Evolutionary conservation across 35 echinoderm and acorn worm genomes (phyloP).

Genomic region (Chiridota heheva): DNA sequence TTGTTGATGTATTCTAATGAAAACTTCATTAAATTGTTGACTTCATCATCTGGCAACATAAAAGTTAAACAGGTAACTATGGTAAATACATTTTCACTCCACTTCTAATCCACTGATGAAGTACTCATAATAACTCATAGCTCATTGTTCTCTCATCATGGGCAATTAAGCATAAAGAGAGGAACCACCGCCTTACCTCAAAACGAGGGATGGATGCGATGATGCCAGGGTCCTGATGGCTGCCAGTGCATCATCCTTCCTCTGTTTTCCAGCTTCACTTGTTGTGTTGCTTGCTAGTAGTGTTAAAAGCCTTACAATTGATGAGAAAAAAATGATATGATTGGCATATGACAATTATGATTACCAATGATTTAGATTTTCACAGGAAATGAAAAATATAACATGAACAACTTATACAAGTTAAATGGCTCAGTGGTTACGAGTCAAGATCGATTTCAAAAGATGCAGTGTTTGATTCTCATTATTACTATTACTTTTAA

Average conservation of each 20-base stretch:
- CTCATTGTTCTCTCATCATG: neutral
- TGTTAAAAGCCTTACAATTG: slow-evolving; percentile 49
- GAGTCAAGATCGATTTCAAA: too few species aligned
- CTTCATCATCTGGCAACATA: neutral
- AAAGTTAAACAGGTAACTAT: neutral
- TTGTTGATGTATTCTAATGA: too few species aligned
- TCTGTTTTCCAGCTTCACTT: slow-evolving; percentile 50
- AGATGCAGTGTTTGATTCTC: too few species aligned
- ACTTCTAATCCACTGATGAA: neutral
- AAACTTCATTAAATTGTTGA: too few species aligned
- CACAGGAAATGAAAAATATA: too few species aligned
- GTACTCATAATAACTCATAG: neutral
- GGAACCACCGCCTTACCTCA: slow-evolving; percentile 66
- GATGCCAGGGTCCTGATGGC: slow-evolving; percentile 86
- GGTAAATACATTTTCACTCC: neutral
- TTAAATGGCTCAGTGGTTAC: too few species aligned
- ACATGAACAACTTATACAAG: too few species aligned
- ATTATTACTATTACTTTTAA: too few species aligned
- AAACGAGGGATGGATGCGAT: slow-evolving; percentile 77
- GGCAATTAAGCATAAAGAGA: neutral
- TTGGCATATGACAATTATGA: neutral
- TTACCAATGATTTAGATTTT: too few species aligned
- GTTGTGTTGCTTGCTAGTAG: slow-evolving; percentile 50
- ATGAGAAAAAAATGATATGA: neutral
- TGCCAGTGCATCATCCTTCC: slow-evolving; percentile 82